These are phyloP conservation scores for Mimumesa dahlbomi DNA, from an alignment of 2,888 invertebrate genomes.

Conservation along the genomic window DNA sequence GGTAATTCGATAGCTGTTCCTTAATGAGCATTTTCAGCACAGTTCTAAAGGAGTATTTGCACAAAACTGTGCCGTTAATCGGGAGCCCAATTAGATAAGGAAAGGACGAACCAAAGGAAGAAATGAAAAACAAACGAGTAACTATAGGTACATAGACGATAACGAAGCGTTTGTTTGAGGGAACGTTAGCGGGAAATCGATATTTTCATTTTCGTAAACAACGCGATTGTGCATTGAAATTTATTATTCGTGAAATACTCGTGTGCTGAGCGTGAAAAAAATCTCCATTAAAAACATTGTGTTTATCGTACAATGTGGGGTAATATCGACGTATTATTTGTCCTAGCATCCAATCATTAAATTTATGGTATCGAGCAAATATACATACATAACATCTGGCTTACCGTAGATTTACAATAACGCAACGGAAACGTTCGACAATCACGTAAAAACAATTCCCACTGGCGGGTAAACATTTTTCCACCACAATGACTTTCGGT, in stretches of 20 bases:
- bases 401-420: too few species aligned
- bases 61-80: constrained; percentile 63
- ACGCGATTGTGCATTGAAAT: neutral
- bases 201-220: constrained; percentile 31
- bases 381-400: too few species aligned
- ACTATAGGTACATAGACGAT: constrained; percentile 55
- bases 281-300: neutral
- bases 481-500: constrained; percentile 20
- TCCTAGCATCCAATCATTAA: too few species aligned
- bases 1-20: constrained; percentile 57
- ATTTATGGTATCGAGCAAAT: too few species aligned
- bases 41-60: constrained; percentile 59
- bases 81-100: constrained; percentile 65
- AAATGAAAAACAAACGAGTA: constrained; percentile 58
- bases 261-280: neutral
- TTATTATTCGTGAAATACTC: neutral
- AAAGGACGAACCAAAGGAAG: constrained; percentile 28
- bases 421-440: too few species aligned
- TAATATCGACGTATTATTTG: too few species aligned
- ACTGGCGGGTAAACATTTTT: neutral
- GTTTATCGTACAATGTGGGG: too few species aligned
- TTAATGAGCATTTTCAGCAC: constrained; percentile 63
- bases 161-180: constrained; percentile 50
- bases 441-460: too few species aligned
- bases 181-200: constrained; percentile 16